Base-by-base conservation (phyloP, 2,888 invertebrate genomes). In the Drosophila paramelanica region DNA sequence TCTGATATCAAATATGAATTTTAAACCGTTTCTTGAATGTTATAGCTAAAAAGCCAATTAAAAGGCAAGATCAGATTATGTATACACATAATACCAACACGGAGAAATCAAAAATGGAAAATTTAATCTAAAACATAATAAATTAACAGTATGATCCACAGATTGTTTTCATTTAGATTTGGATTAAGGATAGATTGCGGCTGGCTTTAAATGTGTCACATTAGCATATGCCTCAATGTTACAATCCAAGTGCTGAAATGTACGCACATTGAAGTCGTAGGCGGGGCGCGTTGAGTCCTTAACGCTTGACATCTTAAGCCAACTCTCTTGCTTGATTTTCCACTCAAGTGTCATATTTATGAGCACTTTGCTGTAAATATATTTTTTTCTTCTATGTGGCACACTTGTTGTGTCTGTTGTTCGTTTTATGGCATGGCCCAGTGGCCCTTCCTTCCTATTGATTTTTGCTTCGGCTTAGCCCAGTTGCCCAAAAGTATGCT, bases 341-440 rank as follows among this genome's bases (percentile, higher is more conserved):
- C 56, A 47, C 58, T 79, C 65, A 57, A 72, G 72, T 62, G 65
- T 71, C 67, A 61, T 72, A 79, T 79, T 77, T 77, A 79, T 75
- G 77, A 67, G 65, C 55, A 75, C 68, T 75, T 79, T 72, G 79
- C 59, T 60, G 79, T 72, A 72, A 68, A 58, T 53, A 69, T 17
- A 17, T 17, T 23, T 23, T 23, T 23, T 59, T 52, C 60, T 64
- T 60, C 45, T 61, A 55, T 51, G 57, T 45, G 39, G 41, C 43
- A 10, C 56, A 47, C 47, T 67, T 61, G 55, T 57, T 65, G 71
- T 76, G 56, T 74, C 56, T 52, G 36, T 55, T 57, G 45, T 45
- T 65, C 61, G 3, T 55, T 78, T 77, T 71, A 78, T 67, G 53
- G 42, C 56, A 59, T 31, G 66, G 58, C 57, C 38, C 56, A 59